These are phyloP conservation scores for Pseudomyrmex flavicornis DNA, from an alignment of 1,140 invertebrate genomes.

Conservation along the genomic window DNA sequence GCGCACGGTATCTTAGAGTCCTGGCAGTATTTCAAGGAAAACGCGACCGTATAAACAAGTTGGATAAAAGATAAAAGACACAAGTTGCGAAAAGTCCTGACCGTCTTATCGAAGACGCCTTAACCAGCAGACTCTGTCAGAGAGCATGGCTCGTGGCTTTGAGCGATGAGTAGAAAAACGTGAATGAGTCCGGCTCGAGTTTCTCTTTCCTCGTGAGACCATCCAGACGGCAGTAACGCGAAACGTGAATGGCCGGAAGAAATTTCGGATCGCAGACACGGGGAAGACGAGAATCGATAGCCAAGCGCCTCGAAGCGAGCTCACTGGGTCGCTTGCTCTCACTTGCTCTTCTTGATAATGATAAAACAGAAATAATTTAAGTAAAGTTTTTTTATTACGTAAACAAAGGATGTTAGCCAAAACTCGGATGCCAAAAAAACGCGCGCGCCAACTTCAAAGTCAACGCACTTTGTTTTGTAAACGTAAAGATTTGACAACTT, in stretches of 20 bases:
- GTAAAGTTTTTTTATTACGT: too few relatives aligned
- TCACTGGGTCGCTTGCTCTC: slow-evolving; percentile 8
- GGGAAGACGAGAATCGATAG: slow-evolving; percentile 17
- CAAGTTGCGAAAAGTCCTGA: slow-evolving; percentile 36
- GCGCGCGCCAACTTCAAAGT: too few relatives aligned
- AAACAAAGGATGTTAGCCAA: too few relatives aligned
- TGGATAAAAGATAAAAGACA: slow-evolving; percentile 35
- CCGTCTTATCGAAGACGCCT: slow-evolving; percentile 21
- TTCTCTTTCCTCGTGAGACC: slow-evolving; percentile 48
- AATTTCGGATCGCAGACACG: slow-evolving; percentile 40
- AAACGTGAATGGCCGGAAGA: slow-evolving; percentile 30
- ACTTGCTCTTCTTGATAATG: background rate
- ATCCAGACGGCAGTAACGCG: slow-evolving; percentile 43
- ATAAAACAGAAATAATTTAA: slow-evolving; percentile 13
- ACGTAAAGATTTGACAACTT: too few relatives aligned
- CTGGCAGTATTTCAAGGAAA: slow-evolving; percentile 31
- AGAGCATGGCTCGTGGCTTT: slow-evolving; percentile 51
- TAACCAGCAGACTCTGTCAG: slow-evolving; percentile 64
- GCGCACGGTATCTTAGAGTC: slow-evolving; percentile 15
- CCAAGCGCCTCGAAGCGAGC: slow-evolving; percentile 3
- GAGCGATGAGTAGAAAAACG: slow-evolving; percentile 69
- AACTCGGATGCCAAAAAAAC: too few relatives aligned
- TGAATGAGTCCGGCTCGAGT: slow-evolving; percentile 40
- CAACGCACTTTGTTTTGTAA: too few relatives aligned
- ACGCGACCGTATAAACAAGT: slow-evolving; percentile 44